Evolutionary conservation across 1,140 invertebrate species (phyloP), one percentile per base, ranked within the genome.

Genomic region (Bombyx mandarina): DNA sequence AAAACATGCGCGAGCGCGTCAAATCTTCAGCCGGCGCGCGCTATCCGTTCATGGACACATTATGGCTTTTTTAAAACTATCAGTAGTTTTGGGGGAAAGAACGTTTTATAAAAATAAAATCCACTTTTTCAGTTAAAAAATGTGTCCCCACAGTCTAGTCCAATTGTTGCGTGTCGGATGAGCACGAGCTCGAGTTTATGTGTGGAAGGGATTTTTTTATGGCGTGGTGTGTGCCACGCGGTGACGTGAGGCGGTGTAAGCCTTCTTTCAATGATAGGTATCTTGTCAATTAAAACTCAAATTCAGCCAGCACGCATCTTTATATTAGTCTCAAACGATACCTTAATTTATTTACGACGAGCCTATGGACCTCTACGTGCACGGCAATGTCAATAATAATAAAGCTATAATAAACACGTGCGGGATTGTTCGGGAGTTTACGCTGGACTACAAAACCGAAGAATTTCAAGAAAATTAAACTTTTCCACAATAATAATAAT

Each of bases 111-210:
- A 86, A 85, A 83, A 83, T 79, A 82, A 85, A 82, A 75, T 79
- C 67, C 63, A 75, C 72, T 82, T 85, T 86, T 84, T 81, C 72
- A 75, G 67, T 65, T 56, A 77, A 79, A 35, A 81, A 85, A 71
- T 71, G 68, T 82, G 77, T 83, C 82, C 79, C 79, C 76, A 69
- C 75, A 75, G 74, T 79, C 70, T 67, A 72, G 70, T 84, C 67
- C 79, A 84, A 83, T 86, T 85, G 83, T 85, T 86, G 82, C 83
- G 81, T 83, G 79, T 83, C 83, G 77, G 80, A 82, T 81, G 83
- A 79, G 83, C 83, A 86, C 83, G 81, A 83, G 83, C 76, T 77
- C 61, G 69, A 76, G 78, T 82, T 82, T 81, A 79, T 76, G 79
- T 79, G 54, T 58, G 64, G 75, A 72, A 79, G 79, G 76, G 81